These are phyloP conservation scores for Anagrus nilaparvatae DNA, from an alignment of 1,140 invertebrate genomes.

Conservation along the genomic window DNA sequence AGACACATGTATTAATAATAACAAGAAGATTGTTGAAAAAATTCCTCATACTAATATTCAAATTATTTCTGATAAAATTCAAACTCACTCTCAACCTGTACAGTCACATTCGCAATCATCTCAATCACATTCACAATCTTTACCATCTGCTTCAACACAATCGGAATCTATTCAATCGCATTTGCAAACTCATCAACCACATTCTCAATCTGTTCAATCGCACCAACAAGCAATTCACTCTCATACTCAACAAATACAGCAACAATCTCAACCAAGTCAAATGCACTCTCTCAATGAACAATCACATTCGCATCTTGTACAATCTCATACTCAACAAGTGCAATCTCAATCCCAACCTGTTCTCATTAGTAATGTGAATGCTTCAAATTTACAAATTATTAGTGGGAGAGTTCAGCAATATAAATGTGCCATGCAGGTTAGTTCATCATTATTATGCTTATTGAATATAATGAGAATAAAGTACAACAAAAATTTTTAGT, in stretches of 20 bases:
- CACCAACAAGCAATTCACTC: no score
- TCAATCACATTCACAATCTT: no score
- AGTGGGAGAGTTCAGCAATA: constrained; percentile 43
- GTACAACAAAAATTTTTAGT: no score
- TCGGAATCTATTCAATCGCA: no score
- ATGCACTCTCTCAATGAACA: constrained; percentile 10
- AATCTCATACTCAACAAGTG: no score
- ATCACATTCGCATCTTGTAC: no score
- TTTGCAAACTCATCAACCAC: no score
- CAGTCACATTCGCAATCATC: no score
- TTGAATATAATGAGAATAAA: background rate
- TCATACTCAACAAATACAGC: no score
- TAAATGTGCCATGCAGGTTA: constrained; percentile 45
- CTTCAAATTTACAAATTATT: constrained; percentile 44
- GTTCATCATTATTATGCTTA: constrained; percentile 11
- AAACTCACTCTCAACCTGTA: no score
- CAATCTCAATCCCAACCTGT: constrained; percentile 35
- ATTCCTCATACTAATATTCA: constrained; percentile 15
- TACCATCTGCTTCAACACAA: no score
- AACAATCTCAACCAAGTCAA: constrained; percentile 6
- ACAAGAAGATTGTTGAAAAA: constrained; percentile 25
- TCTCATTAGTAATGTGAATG: constrained; percentile 43
- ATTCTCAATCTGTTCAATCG: no score
- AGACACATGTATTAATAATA: constrained; percentile 38
- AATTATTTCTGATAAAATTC: constrained; percentile 21